Conservation (phyloP, 2,113 vertebrate species). For the Neotragus moschatus region DNA sequence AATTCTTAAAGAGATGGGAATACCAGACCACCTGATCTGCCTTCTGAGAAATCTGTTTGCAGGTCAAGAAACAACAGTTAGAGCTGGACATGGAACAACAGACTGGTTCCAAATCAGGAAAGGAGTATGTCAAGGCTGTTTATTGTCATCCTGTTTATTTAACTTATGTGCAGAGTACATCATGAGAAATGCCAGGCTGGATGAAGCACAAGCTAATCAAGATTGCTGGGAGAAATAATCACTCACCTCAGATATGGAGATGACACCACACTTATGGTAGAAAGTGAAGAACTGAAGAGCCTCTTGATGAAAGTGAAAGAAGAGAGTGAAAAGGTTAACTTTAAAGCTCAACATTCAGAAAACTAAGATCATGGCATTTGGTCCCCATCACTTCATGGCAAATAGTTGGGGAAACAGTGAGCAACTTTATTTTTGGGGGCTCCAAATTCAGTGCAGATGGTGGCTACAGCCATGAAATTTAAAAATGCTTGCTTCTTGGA, state of each 20-base stretch:
- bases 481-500: background rate
- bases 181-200: background rate
- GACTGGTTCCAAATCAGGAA: background rate
- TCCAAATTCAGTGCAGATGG: background rate
- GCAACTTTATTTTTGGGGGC: fast-evolving
- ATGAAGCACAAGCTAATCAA: background rate
- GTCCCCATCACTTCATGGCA: background rate
- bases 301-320: background rate
- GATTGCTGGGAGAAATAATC: background rate
- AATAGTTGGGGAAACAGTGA: background rate
- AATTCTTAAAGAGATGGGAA: background rate
- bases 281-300: background rate
- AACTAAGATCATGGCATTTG: background rate
- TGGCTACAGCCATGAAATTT: background rate
- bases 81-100: background rate
- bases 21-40: background rate
- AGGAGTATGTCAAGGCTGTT: background rate
- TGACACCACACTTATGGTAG: background rate
- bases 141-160: background rate
- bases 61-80: background rate
- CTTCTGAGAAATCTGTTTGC: background rate
- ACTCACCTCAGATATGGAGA: background rate
- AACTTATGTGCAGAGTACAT: background rate
- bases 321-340: background rate
- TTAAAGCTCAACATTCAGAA: background rate